These are phyloP conservation scores for Diarsia mendica DNA, from an alignment of 2,888 invertebrate species.

Conservation along the genomic window DNA sequence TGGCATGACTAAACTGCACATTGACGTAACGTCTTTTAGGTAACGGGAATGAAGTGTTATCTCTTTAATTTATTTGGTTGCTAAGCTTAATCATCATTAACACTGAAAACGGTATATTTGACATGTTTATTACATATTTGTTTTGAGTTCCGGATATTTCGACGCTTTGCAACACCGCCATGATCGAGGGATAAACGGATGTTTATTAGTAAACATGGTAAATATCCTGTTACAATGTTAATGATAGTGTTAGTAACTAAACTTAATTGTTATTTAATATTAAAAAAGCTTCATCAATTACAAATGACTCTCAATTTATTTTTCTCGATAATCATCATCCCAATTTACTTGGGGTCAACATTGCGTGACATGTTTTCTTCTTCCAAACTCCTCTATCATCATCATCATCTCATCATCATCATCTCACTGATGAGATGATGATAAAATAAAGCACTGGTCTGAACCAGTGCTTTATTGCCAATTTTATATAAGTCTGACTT, in stretches of 20 bases:
- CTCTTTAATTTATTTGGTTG: conserved; percentile 7
- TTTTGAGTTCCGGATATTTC: no score
- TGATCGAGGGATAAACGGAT: not conserved
- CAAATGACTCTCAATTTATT: conserved; percentile 14
- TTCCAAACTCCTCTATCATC: no score
- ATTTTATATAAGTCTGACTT: not conserved
- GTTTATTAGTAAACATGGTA: not conserved
- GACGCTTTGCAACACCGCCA: not conserved
- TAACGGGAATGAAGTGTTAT: not conserved
- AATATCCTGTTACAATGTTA: not conserved
- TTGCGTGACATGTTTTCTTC: no score
- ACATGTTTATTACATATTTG: no score
- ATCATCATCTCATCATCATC: no score
- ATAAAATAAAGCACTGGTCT: no score
- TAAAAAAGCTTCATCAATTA: not conserved
- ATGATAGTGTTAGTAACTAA: not conserved
- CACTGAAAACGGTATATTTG: not conserved
- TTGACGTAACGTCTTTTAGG: not conserved
- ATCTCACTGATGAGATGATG: no score
- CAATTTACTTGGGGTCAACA: no score
- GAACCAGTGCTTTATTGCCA: no score
- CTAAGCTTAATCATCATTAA: conserved; percentile 6
- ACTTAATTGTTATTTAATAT: no score
- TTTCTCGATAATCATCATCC: not conserved
- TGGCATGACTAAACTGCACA: not conserved